Base-by-base conservation (phyloP, 2,797 vertebrate species). In the Sebastiscus albofasciatus region DNA sequence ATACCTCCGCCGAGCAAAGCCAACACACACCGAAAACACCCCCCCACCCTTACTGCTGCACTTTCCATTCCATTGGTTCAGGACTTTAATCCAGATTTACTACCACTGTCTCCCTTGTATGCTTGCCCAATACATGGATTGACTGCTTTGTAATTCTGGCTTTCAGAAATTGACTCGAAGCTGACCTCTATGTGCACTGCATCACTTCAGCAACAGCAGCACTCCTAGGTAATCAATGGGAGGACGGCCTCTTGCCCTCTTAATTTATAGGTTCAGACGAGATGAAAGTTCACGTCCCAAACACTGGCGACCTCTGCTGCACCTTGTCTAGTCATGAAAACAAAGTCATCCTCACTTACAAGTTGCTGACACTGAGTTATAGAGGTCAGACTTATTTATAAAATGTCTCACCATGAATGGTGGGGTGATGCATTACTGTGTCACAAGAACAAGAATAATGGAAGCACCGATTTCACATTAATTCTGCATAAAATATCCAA, bases 11-110 rank as follows among this genome's bases (percentile, higher is more conserved):
- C n/a, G 4, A 71, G 7, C 14, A 52, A 74, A 54, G 27, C 59
- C 34, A 76, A 10, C 42, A 31, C 27, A 18, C 33, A 42, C 62
- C 62, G 34, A 68, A 39, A 84, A n/a, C 67, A 74, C 55, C 29
- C 69, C 69, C 27, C 42, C 61, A 27, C 9, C 65, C 61, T 29
- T 18, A 27, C 58, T 61, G 36, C n/a, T 42, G 73, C 52, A 69
- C 67, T 81, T 79, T 75, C 79, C 67, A 73, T 34, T 27, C 58
- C 52, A 65, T 36, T 10, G 3, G 36, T 70, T 67, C 72, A 79
- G 68, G 14, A 8, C 73, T 80, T 74, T 88, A 87, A 91, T 91
- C 85, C 89, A 85, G 86, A 89, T 89, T 88, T 92, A 82, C 67
- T 12, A 73, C 56, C 42, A 71, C 79, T 3, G 72, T 78, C 78